These are phyloP conservation scores for Struthio camelus DNA, from an alignment of 2,113 vertebrate genomes.

Conservation along the genomic window DNA sequence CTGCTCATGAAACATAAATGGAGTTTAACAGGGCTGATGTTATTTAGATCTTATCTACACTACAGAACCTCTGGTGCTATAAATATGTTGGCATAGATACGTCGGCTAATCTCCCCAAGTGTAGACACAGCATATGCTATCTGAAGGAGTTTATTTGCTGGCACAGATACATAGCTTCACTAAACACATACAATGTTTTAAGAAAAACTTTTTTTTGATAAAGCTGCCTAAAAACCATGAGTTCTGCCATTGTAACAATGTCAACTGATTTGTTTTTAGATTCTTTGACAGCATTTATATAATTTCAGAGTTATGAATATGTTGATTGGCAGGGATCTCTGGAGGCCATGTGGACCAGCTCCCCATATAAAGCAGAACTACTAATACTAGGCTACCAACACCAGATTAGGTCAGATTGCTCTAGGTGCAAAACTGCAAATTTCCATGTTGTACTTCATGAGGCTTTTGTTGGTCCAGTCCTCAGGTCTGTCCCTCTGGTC, in stretches of 20 bases:
- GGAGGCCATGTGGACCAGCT: neutral
- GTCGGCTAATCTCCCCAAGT: rapidly evolving
- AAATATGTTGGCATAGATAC: neutral
- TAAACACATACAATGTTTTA: neutral
- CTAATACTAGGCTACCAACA: neutral
- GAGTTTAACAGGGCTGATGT: neutral
- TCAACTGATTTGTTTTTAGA: neutral
- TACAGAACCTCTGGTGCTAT: neutral
- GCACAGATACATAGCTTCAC: neutral
- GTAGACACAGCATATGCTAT: neutral
- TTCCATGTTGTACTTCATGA: neutral
- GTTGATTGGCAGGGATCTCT: neutral
- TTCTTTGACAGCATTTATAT: neutral
- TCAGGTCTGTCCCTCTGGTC: neutral
- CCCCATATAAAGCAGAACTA: neutral
- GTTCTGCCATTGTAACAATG: neutral
- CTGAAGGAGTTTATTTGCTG: neutral
- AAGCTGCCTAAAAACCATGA: neutral
- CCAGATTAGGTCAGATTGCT: neutral
- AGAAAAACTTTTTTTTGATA: neutral
- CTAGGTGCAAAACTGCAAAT: neutral
- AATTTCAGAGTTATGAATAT: neutral
- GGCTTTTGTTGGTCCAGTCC: neutral
- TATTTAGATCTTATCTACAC: neutral
- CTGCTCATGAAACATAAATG: neutral